Evolutionary conservation across 1,140 invertebrate species (phyloP).

Genomic region (Aphaenogaster rudis): DNA sequence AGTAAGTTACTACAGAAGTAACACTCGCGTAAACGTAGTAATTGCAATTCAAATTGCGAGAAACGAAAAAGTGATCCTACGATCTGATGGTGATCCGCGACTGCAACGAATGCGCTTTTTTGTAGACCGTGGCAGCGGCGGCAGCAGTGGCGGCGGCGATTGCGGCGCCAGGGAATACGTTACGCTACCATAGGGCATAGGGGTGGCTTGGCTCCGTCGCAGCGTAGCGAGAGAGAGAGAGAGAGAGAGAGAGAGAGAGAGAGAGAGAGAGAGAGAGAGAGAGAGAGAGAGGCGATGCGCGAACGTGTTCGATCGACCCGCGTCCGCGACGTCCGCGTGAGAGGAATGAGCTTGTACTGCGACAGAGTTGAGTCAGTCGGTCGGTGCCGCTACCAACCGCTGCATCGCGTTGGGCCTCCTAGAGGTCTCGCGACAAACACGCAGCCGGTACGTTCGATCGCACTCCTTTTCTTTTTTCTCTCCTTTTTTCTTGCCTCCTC

Average conservation of each 20-base stretch:
- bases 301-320: conserved; percentile 85
- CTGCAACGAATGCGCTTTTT: conserved; percentile 41
- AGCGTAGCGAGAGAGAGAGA: conserved; percentile 47
- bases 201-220: conserved; percentile 62
- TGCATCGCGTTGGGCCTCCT: not conserved
- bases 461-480: not conserved
- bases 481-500: not conserved
- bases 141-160: no score
- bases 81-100: not conserved
- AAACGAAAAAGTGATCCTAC: not conserved
- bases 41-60: not conserved
- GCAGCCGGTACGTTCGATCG: conserved; percentile 2
- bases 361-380: conserved; percentile 82
- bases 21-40: no score
- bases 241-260: conserved; percentile 49
- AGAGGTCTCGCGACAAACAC: not conserved
- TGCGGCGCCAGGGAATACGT: conserved; percentile 25
- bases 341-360: conserved; percentile 80
- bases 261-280: conserved; percentile 57
- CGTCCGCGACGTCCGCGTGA: conserved; percentile 23
- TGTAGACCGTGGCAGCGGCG: not conserved
- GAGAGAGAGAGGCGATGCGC: conserved; percentile 60
- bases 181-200: conserved; percentile 36
- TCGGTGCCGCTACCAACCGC: conserved; percentile 64
- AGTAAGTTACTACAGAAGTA: no score